Conservation (phyloP, 1,140 invertebrate species). For the Nixonia krombeini region DNA sequence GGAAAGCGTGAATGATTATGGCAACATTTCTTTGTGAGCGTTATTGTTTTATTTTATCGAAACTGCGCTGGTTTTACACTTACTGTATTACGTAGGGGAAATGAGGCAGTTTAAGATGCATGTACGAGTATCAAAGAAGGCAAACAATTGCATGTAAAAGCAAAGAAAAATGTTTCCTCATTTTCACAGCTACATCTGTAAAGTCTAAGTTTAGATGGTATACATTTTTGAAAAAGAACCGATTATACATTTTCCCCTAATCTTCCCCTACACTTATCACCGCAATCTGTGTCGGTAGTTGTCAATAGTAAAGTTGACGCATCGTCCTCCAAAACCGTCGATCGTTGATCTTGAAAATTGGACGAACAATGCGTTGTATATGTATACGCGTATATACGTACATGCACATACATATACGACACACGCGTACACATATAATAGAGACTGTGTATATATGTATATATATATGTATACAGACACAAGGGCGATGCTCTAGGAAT, state of each 20-base stretch:
- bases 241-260: too few species aligned
- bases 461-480: constrained; percentile 42
- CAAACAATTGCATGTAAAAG: too few species aligned
- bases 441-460: background rate
- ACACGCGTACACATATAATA: too few species aligned
- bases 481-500: constrained; percentile 61
- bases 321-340: constrained; percentile 17
- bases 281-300: constrained; percentile 22
- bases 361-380: constrained; percentile 14
- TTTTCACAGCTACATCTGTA: too few species aligned
- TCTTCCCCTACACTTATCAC: constrained; percentile 29
- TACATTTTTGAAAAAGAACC: too few species aligned
- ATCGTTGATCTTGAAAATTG: constrained; percentile 16
- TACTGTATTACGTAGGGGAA: constrained; percentile 32
- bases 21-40: constrained; percentile 20
- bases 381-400: constrained; percentile 40
- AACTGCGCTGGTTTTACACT: constrained; percentile 15
- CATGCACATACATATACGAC: too few species aligned
- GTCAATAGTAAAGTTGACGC: constrained; percentile 22
- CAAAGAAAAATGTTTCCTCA: too few species aligned
- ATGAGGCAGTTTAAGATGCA: too few species aligned
- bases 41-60: constrained; percentile 12
- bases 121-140: too few species aligned
- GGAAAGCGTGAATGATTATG: constrained; percentile 6
- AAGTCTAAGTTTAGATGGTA: too few species aligned